These are phyloP conservation scores for Takifugu flavidus DNA, from an alignment of 2,113 vertebrate species.

Conservation along the genomic window DNA sequence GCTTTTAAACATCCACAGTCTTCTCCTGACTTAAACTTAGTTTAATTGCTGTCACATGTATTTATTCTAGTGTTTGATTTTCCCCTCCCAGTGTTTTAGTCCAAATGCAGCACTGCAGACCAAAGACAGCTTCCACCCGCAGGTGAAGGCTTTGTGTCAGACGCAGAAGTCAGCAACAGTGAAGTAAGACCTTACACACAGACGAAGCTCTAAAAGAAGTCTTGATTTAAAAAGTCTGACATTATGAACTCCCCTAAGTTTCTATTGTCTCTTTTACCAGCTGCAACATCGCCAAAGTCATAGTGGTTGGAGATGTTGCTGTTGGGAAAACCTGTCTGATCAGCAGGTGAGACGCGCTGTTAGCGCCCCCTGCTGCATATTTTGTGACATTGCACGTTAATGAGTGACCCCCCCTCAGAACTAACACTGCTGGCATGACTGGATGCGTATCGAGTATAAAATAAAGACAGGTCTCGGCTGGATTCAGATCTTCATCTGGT, in stretches of 20 bases:
- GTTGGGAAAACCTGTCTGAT: conserved; percentile 95
- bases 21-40: too few relatives aligned
- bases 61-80: not conserved
- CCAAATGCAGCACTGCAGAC: conserved; percentile 84
- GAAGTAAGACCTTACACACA: conserved; percentile 72
- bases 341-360: conserved; percentile 80
- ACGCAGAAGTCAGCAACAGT: conserved; percentile 79
- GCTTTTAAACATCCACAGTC: too few relatives aligned
- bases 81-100: conserved; percentile 77
- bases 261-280: conserved; percentile 63
- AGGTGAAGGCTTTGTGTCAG: conserved; percentile 82
- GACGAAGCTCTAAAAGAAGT: too few relatives aligned
- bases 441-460: not conserved
- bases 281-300: conserved; percentile 94
- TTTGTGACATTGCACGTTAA: too few relatives aligned
- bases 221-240: too few relatives aligned
- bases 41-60: too few relatives aligned
- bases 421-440: not conserved
- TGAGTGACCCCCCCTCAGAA: not conserved
- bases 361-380: not conserved
- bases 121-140: conserved; percentile 80
- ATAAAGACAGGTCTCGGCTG: not conserved
- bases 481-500: not conserved
- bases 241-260: not conserved
- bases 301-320: conserved; percentile 91